Percentiles rank a stretch among this genome's conserved stretches.
These are phyloP conservation scores for Podiceps cristatus DNA, from an alignment of 2,113 vertebrate genomes.

Conservation along the genomic window DNA sequence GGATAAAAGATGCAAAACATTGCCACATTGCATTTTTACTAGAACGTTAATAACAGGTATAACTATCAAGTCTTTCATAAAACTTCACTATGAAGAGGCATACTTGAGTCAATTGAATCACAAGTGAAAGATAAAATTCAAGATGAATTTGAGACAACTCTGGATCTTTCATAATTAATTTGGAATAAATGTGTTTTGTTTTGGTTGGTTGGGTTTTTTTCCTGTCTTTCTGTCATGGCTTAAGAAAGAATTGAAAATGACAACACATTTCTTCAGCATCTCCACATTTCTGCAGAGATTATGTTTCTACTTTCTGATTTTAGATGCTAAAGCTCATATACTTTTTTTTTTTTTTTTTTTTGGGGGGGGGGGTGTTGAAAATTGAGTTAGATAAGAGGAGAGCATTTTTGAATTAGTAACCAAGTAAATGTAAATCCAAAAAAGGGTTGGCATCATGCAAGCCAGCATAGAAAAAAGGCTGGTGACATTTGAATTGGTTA, in stretches of 20 bases:
- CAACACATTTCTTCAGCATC: neutral
- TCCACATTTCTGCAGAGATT: neutral
- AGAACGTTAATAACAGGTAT: neutral
- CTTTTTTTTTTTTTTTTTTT: too few relatives aligned
- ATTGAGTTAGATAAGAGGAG: neutral
- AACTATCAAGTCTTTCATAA: neutral
- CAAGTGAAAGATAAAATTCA: conserved; percentile 15
- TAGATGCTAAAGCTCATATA: neutral
- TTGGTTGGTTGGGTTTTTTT: too few relatives aligned
- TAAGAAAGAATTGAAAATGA: neutral
- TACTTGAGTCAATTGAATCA: neutral
- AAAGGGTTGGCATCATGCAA: neutral
- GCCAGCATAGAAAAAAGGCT: neutral
- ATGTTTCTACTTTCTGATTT: neutral
- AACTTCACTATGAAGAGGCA: neutral
- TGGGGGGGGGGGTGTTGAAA: neutral
- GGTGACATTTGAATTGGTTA: neutral
- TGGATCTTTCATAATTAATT: neutral
- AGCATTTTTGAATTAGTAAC: neutral
- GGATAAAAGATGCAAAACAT: neutral
- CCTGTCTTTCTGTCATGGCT: neutral
- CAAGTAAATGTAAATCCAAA: neutral
- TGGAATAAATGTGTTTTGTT: neutral
- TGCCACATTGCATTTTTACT: neutral
- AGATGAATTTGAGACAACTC: neutral